Conservation (phyloP, 1,140 invertebrate species). For the Ectropis grisescens region DNA sequence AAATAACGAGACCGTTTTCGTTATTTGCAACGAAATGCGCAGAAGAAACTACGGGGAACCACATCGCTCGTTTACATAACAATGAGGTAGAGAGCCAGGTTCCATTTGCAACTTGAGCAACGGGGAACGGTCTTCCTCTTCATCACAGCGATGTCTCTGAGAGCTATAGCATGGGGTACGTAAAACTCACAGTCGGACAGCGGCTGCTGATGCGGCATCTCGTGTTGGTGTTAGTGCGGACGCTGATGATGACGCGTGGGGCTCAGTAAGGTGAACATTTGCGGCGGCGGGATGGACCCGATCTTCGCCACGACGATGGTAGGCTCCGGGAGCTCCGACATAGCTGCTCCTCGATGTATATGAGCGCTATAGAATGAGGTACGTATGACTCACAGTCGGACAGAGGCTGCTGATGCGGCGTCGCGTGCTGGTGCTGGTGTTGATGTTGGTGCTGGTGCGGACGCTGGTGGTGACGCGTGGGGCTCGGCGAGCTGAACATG, state of each 20-base stretch:
- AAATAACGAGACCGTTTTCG: no score
- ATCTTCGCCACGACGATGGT: constrained; percentile 93
- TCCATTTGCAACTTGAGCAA: no score
- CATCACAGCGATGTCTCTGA: no score
- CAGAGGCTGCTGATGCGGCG: constrained; percentile 48
- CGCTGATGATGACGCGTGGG: constrained; percentile 73
- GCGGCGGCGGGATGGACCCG: constrained; percentile 93
- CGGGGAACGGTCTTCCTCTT: no score
- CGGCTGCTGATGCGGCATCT: constrained; percentile 38
- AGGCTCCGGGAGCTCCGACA: constrained; percentile 90
- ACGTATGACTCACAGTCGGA: constrained; percentile 65
- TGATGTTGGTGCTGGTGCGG: constrained; percentile 34
- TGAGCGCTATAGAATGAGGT: no score
- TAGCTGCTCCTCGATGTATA: constrained; percentile 72
- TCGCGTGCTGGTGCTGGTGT: constrained; percentile 30
- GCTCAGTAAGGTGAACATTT: constrained; percentile 93
- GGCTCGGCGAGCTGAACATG: constrained; percentile 93
- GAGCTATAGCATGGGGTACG: no score
- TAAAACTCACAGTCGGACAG: constrained; percentile 60
- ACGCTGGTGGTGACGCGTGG: constrained; percentile 75
- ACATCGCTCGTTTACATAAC: no score
- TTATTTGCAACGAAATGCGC: no score
- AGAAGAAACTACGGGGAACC: no score
- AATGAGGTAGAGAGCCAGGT: no score
- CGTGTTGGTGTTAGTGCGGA: no score